Conservation (phyloP, 1,140 invertebrate species). For the Stegodyphus dumicola region DNA sequence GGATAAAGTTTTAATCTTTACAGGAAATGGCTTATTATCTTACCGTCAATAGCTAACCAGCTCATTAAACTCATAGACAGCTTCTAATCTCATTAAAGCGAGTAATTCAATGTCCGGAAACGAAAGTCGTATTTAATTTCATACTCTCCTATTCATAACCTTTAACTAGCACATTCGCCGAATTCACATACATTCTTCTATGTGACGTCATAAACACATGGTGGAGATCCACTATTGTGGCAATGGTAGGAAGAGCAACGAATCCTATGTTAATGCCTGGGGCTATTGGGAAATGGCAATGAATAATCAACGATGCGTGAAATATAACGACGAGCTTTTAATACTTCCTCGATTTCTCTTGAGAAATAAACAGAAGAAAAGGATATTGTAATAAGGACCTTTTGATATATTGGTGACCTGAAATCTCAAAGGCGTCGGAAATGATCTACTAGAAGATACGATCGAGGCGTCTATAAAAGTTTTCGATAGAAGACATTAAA, state of each 20-base stretch:
- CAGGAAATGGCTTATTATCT: too few species aligned
- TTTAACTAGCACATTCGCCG: too few species aligned
- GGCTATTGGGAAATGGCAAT: conserved; percentile 2
- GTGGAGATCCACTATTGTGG: neutral
- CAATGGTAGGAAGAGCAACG: neutral
- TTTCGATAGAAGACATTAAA: too few species aligned
- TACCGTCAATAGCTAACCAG: too few species aligned
- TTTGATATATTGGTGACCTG: neutral
- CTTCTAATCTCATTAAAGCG: conserved; percentile 4
- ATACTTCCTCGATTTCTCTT: conserved; percentile 5
- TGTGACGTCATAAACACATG: too few species aligned
- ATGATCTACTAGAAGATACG: too few species aligned
- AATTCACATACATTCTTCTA: too few species aligned
- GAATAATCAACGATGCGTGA: conserved; percentile 1
- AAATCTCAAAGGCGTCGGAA: too few species aligned
- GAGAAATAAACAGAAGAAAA: neutral
- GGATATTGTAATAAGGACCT: neutral
- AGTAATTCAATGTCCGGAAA: conserved; percentile 15
- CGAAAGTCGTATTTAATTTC: neutral
- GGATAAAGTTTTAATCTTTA: too few species aligned
- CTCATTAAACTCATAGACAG: too few species aligned
- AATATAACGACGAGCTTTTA: neutral
- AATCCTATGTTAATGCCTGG: neutral
- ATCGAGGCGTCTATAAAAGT: too few species aligned
- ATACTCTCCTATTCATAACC: too few species aligned